phyloP scores from a whole-genome alignment of 2,113 vertebrate species.

The Amphiprion percula region DNA sequence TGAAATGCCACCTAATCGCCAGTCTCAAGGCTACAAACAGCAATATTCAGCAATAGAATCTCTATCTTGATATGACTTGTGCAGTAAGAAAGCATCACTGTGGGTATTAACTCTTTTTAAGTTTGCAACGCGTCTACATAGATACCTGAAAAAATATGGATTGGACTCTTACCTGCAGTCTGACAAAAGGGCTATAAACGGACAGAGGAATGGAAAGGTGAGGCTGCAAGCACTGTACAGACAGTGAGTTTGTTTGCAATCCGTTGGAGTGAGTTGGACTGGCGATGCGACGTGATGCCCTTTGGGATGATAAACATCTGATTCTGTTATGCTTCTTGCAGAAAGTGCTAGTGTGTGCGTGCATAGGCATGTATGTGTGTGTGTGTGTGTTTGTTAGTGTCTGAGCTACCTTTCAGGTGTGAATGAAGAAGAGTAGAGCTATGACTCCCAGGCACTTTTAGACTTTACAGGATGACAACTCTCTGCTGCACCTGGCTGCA shows the following conservation, averaged over 20 bases:
- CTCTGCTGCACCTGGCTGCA: constrained; percentile 58
- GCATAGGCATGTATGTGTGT: constrained; percentile 4
- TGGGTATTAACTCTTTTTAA: not conserved
- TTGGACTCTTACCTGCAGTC: not conserved
- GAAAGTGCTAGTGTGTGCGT: constrained; percentile 9
- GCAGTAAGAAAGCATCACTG: not conserved
- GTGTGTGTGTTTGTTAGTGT: constrained; percentile 31
- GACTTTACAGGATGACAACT: constrained; percentile 58
- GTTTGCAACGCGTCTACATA: not conserved
- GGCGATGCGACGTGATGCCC: constrained; percentile 52
- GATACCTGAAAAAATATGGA: not conserved
- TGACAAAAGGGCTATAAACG: constrained; percentile 9
- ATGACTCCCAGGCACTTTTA: constrained; percentile 50
- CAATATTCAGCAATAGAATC: not conserved
- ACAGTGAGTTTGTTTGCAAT: constrained; percentile 38
- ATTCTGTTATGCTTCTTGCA: constrained; percentile 36
- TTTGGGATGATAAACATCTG: constrained; percentile 59
- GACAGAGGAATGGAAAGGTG: constrained; percentile 25
- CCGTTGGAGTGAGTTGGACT: constrained; percentile 42
- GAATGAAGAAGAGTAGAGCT: constrained; percentile 53
- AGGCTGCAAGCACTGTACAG: constrained; percentile 9
- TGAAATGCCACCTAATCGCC: constrained; percentile 13
- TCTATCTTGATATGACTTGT: not conserved
- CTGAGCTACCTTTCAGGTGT: constrained; percentile 53
- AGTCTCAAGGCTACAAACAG: not conserved